Base-by-base conservation (phyloP, 1,140 invertebrate genomes). In the Monochamus saltuarius region DNA sequence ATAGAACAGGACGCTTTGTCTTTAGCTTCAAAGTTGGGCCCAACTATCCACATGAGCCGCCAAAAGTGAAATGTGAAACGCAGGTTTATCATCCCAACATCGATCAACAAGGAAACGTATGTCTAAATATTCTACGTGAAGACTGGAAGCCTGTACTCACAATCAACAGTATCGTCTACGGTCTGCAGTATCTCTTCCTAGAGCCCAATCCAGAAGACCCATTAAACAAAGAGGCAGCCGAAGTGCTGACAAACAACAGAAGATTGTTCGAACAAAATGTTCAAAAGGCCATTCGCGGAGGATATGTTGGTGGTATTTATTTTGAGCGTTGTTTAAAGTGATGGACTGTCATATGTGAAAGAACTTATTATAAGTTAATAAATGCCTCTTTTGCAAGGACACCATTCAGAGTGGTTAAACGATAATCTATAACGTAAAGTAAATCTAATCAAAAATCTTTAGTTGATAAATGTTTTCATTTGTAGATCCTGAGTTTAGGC, bases 131-230 rank as follows among this genome's bases (percentile, higher is more conserved):
- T 74, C 80, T 97, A 58, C 84, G 96, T 74, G 96, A 98, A 87
- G 96, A 99, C 80, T 99, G 96, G 96, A 99, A 99, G 79, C 96
- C 96, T 62, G 96, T 98, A 58, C 84, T 99, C 54, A 98, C 95
- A 42, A 95, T 99, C 65, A 98, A 97, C 78, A 96, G 95, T 58
- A 95, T 99, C 79, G 92, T 99, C 49, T 98, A 98, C 85, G 96
- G 96, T 65, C 83, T 99, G 66, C 95, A 98, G 75, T 98, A 97
- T 86, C 86, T 98, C 67, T 98, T 99, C 76, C 81, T 98, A 84
- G 97, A 99, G 82, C 97, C 97, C 45, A 99, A 98, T 81, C 94
- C 96, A 11, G 96, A 99, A 81, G 97, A 99, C 83, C 97, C 96
- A 22, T 77, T 99, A 55, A 99, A 99, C 77, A 98, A 98, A 83